phyloP scores from a whole-genome alignment of 1,140 invertebrate species.

The Acromyrmex heyeri region DNA sequence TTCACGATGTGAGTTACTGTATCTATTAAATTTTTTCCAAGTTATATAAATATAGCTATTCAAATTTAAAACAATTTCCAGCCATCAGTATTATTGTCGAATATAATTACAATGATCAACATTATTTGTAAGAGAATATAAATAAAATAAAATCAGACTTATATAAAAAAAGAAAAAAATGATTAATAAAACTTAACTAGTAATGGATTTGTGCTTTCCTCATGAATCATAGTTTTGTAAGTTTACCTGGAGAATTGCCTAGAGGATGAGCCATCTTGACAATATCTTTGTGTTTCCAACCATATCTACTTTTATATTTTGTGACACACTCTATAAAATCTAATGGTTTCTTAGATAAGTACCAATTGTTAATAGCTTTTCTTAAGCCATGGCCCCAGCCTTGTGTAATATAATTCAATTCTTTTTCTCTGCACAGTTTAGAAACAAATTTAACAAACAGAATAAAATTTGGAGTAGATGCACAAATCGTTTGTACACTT shows the following conservation, averaged over 20 bases:
- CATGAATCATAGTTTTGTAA: not conserved
- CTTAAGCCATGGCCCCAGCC: slow-evolving; percentile 90
- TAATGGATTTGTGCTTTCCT: slow-evolving; percentile 6
- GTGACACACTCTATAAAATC: slow-evolving; percentile 89
- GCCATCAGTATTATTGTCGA: not conserved
- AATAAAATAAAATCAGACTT: slow-evolving; percentile 3
- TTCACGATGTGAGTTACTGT: not conserved
- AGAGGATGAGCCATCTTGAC: slow-evolving; percentile 89
- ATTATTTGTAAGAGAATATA: not conserved
- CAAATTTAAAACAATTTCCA: slow-evolving; percentile 3
- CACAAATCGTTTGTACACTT: slow-evolving; percentile 86
- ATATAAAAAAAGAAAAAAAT: not conserved
- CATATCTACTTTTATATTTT: slow-evolving; percentile 88
- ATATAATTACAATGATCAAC: not conserved
- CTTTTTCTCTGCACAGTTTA: slow-evolving; percentile 84
- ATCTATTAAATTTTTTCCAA: not conserved
- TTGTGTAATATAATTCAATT: slow-evolving; percentile 66
- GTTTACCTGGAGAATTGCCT: slow-evolving; percentile 84
- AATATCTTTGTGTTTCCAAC: slow-evolving; percentile 90
- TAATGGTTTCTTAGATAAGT: slow-evolving; percentile 87
- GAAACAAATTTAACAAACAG: slow-evolving; percentile 88
- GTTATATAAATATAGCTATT: slow-evolving; percentile 24
- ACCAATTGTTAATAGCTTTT: slow-evolving; percentile 89
- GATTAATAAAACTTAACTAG: not conserved
- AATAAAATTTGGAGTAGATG: slow-evolving; percentile 88